Conservation (phyloP, 2,113 vertebrate genomes). For the Turdus rufiventris region DNA sequence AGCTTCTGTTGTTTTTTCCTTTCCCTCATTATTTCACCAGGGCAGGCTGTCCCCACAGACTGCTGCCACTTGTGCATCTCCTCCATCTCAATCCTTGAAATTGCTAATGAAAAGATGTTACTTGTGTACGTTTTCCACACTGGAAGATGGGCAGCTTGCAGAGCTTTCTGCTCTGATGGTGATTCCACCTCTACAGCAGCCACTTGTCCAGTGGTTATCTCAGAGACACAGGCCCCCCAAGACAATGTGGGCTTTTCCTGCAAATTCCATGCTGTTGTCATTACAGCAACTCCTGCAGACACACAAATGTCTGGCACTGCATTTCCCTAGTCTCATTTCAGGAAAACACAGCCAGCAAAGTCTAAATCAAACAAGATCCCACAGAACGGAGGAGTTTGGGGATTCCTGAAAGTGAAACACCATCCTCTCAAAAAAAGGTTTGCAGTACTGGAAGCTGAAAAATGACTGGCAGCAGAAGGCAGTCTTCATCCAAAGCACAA, state of each 20-base stretch:
- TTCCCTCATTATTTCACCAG: not conserved
- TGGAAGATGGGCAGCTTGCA: not conserved
- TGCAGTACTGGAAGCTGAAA: not conserved
- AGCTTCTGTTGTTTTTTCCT: slow-evolving; percentile 16
- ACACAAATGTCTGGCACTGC: not conserved
- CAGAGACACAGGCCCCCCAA: not conserved
- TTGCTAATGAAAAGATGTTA: not conserved
- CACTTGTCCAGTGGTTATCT: not conserved
- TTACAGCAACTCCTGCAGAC: not conserved
- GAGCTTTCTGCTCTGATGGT: not conserved
- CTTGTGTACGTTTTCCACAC: not conserved
- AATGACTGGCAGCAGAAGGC: not conserved
- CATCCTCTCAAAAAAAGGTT: not conserved
- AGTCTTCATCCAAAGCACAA: not conserved
- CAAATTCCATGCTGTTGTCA: fast-evolving
- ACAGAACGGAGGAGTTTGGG: not conserved
- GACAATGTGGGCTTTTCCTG: not conserved
- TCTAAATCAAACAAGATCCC: not conserved
- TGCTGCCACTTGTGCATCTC: not conserved
- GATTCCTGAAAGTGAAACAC: not conserved
- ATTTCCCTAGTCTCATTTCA: not conserved
- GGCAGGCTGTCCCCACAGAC: slow-evolving; percentile 4
- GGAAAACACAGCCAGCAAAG: not conserved
- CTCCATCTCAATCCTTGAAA: not conserved
- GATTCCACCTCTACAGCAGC: not conserved